These are phyloP conservation scores for Montipora efflorescens DNA, from an alignment of 64 coral and sea anemone species.

Conservation along the genomic window DNA sequence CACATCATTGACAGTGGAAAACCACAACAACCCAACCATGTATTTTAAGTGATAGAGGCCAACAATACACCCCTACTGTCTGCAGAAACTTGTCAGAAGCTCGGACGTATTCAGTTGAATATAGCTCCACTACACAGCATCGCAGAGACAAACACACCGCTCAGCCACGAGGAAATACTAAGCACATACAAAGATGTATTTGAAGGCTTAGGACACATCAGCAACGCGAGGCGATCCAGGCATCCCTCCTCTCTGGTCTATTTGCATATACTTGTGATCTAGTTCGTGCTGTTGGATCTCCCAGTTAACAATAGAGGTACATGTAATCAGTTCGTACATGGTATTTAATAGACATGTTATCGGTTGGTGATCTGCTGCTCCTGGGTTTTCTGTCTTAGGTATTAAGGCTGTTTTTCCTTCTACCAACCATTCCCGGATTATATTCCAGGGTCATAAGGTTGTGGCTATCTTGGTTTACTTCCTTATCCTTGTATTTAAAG, in stretches of 20 bases:
- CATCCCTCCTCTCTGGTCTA: constrained; percentile 19
- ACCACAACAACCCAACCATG: no score
- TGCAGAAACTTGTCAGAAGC: constrained; percentile 54
- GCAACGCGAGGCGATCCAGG: constrained; percentile 14
- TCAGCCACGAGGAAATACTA: constrained; percentile 20
- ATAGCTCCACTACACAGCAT: not conserved
- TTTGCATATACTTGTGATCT: constrained; percentile 18
- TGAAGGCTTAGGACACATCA: constrained; percentile 44
- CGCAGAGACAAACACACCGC: not conserved
- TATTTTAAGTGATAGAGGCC: not conserved
- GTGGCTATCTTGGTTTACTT: no score
- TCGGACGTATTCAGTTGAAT: constrained; percentile 42
- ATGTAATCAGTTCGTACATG: not conserved
- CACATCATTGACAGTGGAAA: not conserved
- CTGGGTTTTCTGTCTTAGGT: constrained; percentile 35
- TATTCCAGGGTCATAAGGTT: not conserved
- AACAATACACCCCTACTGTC: constrained; percentile 60
- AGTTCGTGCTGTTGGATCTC: not conserved
- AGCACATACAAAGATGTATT: constrained; percentile 57
- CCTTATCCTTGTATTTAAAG: no score
- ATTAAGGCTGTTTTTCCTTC: constrained; percentile 22
- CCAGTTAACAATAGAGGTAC: not conserved
- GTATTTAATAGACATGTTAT: constrained; percentile 15
- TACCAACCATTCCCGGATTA: constrained; percentile 10
- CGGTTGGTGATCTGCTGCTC: not conserved